These are phyloP conservation scores for Drosophila siamana DNA, from an alignment of 2,888 invertebrate genomes.

Conservation along the genomic window DNA sequence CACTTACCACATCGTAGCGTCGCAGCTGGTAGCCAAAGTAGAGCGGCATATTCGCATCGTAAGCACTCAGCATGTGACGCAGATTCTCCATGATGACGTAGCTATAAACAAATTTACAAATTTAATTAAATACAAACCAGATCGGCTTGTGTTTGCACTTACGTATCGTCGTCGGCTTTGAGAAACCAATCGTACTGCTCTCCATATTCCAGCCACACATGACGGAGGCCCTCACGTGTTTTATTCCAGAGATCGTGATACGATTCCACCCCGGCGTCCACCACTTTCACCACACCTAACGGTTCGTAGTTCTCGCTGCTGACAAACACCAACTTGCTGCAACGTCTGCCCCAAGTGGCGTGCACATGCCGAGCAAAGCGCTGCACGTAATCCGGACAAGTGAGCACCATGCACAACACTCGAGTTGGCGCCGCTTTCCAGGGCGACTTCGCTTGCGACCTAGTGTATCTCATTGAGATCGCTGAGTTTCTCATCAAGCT, in stretches of 20 bases:
- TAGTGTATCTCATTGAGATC: background rate
- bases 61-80: slow-evolving; percentile 92
- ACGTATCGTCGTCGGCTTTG: slow-evolving; percentile 99
- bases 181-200: slow-evolving; percentile 97
- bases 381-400: slow-evolving; percentile 94
- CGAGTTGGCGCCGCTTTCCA: slow-evolving; percentile 87
- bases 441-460: slow-evolving; percentile 84
- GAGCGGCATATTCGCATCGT: slow-evolving; percentile 90
- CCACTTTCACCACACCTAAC: slow-evolving; percentile 92
- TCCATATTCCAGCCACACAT: slow-evolving; percentile 92
- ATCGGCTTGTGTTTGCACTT: no score
- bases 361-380: slow-evolving; percentile 95
- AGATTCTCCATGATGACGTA: slow-evolving; percentile 98
- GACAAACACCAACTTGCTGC: slow-evolving; percentile 94
- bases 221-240: slow-evolving; percentile 96
- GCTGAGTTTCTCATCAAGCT: background rate
- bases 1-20: slow-evolving; percentile 77
- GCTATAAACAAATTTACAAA: no score
- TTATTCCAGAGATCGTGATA: slow-evolving; percentile 97
- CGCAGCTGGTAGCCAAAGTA: slow-evolving; percentile 94
- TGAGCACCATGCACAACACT: slow-evolving; percentile 98
- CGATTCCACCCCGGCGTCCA: slow-evolving; percentile 90
- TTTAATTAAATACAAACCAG: no score
- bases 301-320: slow-evolving; percentile 90
- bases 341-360: slow-evolving; percentile 96